phyloP scores from a whole-genome alignment of 2,797 vertebrate species.

The Setipinna tenuifilis region DNA sequence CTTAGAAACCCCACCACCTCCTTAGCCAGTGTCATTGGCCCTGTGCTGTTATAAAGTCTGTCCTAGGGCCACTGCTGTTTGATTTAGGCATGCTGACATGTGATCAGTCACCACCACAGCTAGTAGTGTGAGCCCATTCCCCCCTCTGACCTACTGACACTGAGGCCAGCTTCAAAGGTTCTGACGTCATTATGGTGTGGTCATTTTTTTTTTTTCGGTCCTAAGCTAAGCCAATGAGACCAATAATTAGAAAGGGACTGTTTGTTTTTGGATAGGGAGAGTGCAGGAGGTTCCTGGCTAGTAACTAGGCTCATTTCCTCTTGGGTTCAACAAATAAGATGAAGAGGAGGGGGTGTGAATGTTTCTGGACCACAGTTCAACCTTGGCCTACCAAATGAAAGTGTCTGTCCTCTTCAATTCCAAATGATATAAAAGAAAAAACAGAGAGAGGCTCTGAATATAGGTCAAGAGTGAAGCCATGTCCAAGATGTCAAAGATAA shows the following conservation, averaged over 20 bases:
- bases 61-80: not conserved
- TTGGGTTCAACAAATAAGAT: no score
- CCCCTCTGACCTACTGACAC: not conserved
- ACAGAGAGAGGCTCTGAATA: not conserved
- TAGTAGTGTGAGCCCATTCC: not conserved
- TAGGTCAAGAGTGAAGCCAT: not conserved
- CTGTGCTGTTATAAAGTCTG: no score
- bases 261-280: not conserved
- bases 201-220: not conserved
- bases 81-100: not conserved
- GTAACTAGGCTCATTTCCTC: not conserved
- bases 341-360: not conserved
- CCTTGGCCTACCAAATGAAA: not conserved
- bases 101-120: not conserved
- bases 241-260: not conserved
- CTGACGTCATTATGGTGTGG: not conserved
- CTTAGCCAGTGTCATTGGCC: no score
- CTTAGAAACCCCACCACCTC: no score
- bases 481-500: no score
- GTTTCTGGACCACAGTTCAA: no score
- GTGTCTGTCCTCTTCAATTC: not conserved
- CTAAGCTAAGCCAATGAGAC: not conserved
- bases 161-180: not conserved
- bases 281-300: not conserved
- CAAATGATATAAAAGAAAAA: not conserved